A percentile compares a stretch with the other conserved stretches of the same genome.
These are phyloP conservation scores for Myzus persicae DNA, from an alignment of 1,140 invertebrate genomes.

Conservation along the genomic window DNA sequence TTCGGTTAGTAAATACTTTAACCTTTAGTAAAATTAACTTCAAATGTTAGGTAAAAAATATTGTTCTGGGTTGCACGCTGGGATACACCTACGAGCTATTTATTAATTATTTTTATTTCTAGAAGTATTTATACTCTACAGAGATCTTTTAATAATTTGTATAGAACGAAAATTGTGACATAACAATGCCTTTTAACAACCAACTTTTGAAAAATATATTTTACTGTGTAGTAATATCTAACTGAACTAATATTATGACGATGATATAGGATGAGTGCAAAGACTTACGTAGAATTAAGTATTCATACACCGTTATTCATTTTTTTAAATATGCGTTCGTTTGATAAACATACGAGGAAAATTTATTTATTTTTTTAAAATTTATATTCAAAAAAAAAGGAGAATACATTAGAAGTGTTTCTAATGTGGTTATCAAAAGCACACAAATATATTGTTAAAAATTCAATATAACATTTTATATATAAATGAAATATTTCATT, in stretches of 20 bases:
- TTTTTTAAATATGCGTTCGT: not conserved
- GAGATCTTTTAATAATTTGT: too few species aligned
- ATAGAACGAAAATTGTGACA: too few species aligned
- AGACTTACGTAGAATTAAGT: not conserved
- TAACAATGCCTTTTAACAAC: too few species aligned
- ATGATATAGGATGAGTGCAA: not conserved
- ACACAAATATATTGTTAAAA: not conserved
- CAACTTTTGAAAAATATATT: not conserved
- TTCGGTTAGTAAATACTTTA: too few species aligned
- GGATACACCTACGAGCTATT: too few species aligned
- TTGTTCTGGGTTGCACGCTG: too few species aligned
- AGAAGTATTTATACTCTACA: too few species aligned
- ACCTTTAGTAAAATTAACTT: too few species aligned
- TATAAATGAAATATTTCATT: constrained; percentile 20
- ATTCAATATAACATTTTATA: not conserved
- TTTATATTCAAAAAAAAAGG: not conserved
- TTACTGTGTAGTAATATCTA: not conserved
- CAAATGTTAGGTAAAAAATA: too few species aligned
- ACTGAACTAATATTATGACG: not conserved
- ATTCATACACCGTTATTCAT: not conserved
- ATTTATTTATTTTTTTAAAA: not conserved
- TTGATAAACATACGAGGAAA: not conserved
- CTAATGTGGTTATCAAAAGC: not conserved
- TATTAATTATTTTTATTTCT: too few species aligned
- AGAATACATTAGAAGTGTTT: not conserved